phyloP scores from a whole-genome alignment of 1,140 invertebrate species.

The Lordiphosa stackelbergi region DNA sequence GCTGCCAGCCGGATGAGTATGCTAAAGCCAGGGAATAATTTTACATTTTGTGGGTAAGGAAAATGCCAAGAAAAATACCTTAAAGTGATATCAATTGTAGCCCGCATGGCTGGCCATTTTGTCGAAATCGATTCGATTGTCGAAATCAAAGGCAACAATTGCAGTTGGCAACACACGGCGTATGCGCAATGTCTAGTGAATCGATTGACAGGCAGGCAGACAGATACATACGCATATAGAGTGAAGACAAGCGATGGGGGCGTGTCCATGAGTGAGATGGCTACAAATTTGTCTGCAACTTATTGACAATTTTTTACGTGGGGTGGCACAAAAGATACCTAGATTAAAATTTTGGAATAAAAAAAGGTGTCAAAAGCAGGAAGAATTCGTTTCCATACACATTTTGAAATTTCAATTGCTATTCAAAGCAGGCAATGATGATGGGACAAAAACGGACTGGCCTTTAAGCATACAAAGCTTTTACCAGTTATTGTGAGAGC shows the following conservation, averaged over 20 bases:
- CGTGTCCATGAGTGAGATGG: constrained; percentile 37
- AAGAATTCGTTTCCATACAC: no score
- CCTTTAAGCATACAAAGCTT: no score
- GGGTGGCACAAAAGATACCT: constrained; percentile 13
- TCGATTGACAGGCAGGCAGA: not conserved
- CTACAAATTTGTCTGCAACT: constrained; percentile 58
- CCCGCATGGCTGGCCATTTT: constrained; percentile 3
- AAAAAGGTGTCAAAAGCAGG: no score
- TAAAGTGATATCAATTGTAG: constrained; percentile 3
- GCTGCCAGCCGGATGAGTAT: not conserved
- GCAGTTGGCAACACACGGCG: constrained; percentile 46
- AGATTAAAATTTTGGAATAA: no score
- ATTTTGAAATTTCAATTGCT: no score
- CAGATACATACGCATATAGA: constrained; percentile 5
- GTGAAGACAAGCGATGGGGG: constrained; percentile 6
- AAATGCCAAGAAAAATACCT: constrained; percentile 3
- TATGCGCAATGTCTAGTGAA: constrained; percentile 57
- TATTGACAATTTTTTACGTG: constrained; percentile 63
- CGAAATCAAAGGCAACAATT: constrained; percentile 38
- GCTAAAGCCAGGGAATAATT: no score
- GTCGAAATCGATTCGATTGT: not conserved
- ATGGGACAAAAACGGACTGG: no score
- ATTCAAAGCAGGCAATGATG: no score
- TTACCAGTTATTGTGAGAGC: no score
- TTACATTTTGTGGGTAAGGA: not conserved